Evolutionary conservation across 2,797 vertebrate genomes (phyloP).

Genomic region (Nannoperca australis): DNA sequence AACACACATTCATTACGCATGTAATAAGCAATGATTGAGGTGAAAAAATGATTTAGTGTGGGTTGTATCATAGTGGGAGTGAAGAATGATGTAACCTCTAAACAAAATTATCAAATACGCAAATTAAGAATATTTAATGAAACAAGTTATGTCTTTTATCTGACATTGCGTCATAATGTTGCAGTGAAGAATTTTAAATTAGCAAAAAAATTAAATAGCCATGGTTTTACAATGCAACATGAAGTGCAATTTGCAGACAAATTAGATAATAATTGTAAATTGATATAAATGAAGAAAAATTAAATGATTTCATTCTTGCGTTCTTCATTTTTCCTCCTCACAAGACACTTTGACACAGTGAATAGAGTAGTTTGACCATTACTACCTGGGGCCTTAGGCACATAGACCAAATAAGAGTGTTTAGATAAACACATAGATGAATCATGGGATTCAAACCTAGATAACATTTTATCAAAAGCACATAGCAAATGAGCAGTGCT

Average conservation of each 20-base stretch:
- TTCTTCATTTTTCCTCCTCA: background rate
- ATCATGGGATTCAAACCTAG: background rate
- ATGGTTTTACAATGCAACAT: background rate
- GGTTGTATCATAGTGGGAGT: background rate
- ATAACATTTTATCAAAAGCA: background rate
- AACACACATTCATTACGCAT: background rate
- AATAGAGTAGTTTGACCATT: background rate
- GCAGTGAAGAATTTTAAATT: background rate
- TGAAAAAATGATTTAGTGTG: conserved; percentile 1
- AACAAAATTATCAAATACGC: no score
- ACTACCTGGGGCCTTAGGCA: background rate
- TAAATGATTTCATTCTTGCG: background rate
- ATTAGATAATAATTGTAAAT: background rate
- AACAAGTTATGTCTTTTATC: no score
- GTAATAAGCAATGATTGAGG: background rate
- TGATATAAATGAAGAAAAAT: background rate
- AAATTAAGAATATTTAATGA: background rate
- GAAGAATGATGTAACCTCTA: no score
- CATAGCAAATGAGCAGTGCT: background rate
- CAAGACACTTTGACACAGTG: background rate
- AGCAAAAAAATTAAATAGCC: background rate
- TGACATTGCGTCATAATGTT: background rate
- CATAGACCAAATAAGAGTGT: background rate
- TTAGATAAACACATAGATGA: background rate
- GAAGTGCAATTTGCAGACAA: background rate